A percentile compares a stretch with the other conserved stretches of the same genome.
Evolutionary conservation across 53 echinoderm and acorn worm species (phyloP).

Genomic region (Antedon mediterranea): DNA sequence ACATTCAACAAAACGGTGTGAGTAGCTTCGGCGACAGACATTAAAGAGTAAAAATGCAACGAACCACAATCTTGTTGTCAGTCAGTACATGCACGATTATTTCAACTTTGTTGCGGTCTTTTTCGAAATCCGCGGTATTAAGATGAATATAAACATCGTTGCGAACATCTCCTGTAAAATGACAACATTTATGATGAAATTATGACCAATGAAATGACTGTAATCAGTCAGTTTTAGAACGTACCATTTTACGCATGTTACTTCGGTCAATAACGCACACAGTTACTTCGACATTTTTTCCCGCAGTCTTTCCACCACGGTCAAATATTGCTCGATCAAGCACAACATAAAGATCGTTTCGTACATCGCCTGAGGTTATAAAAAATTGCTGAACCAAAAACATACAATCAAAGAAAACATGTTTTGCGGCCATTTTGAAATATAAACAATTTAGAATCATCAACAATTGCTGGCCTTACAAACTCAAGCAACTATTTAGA

Average conservation of each 20-base stretch:
- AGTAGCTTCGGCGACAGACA: not conserved
- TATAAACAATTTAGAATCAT: too few species aligned
- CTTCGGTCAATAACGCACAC: conserved; percentile 39
- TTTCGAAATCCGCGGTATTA: conserved; percentile 1
- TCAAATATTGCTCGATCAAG: conserved; percentile 48
- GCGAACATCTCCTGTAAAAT: conserved; percentile 2
- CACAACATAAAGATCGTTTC: conserved; percentile 78
- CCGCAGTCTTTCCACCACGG: conserved; percentile 23
- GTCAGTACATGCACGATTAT: conserved; percentile 11
- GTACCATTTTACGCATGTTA: conserved; percentile 45
- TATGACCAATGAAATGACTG: not conserved
- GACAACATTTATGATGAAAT: not conserved
- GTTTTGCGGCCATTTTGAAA: too few species aligned
- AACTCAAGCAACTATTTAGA: too few species aligned
- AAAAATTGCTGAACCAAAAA: not conserved
- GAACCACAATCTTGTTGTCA: not conserved
- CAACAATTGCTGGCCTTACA: too few species aligned
- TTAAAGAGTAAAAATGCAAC: not conserved
- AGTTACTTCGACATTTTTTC: conserved; percentile 43
- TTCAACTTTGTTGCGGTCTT: conserved; percentile 8
- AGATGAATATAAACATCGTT: conserved; percentile 2
- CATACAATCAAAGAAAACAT: too few species aligned
- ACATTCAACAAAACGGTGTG: not conserved
- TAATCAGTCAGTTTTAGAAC: not conserved
- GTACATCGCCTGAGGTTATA: conserved; percentile 41